phyloP scores from a whole-genome alignment of 2,888 invertebrate genomes.

The Perithous albicinctus region DNA sequence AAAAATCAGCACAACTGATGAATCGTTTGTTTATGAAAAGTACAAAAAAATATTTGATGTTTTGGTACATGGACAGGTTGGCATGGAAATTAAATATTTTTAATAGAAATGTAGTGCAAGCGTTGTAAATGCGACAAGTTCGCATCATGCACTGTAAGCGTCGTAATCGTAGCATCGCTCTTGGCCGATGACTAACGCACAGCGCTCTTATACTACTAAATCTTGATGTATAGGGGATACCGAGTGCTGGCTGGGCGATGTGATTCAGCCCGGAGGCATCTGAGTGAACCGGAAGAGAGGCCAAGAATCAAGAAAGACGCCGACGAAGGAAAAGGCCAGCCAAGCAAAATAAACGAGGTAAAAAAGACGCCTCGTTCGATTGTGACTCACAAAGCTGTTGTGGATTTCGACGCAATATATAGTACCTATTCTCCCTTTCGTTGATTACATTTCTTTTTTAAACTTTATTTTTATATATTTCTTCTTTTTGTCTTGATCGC shows the following conservation, averaged over 20 bases:
- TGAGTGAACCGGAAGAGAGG: conserved; percentile 72
- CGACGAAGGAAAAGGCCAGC: conserved; percentile 4
- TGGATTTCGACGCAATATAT: conserved; percentile 38
- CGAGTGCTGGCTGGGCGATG: conserved; percentile 63
- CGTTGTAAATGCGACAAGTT: conserved; percentile 10
- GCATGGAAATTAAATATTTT: too few species aligned
- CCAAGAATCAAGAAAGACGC: conserved; percentile 20
- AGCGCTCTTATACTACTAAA: neutral
- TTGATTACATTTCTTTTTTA: neutral
- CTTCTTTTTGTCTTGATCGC: conserved; percentile 16
- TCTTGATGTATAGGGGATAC: conserved; percentile 1
- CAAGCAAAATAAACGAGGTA: neutral
- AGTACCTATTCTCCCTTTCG: conserved; percentile 61
- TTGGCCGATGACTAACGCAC: conserved; percentile 30
- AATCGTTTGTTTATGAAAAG: too few species aligned
- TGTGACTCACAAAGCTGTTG: conserved; percentile 51
- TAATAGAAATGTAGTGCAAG: neutral
- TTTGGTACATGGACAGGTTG: too few species aligned
- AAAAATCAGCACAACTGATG: too few species aligned
- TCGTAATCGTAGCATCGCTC: conserved; percentile 7
- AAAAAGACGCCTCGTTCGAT: conserved; percentile 29
- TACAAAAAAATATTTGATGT: too few species aligned
- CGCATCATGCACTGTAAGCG: neutral
- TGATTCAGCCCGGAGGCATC: conserved; percentile 76
- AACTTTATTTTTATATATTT: neutral